Percentiles rank a stretch among this genome's conserved stretches.
Conservation (phyloP, 53 echinoderm and acorn worm species). For the Actinopyga echinites region DNA sequence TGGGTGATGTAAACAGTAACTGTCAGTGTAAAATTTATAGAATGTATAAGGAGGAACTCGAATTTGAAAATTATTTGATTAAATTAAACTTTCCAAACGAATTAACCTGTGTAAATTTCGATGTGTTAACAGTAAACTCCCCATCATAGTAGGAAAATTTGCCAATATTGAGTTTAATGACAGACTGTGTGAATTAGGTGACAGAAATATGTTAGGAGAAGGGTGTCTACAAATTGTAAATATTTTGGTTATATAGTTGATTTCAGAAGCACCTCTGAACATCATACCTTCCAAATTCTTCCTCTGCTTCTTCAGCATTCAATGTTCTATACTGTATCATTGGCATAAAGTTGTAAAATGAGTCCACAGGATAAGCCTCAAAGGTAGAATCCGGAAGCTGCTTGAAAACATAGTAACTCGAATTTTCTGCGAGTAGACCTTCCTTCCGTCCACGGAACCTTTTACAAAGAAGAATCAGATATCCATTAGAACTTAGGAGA, state of each 20-base stretch:
- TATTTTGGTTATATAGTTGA: background rate
- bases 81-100: too few species aligned
- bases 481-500: background rate
- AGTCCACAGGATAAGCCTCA: conserved; percentile 85
- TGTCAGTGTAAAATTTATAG: too few species aligned
- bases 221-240: background rate
- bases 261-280: background rate
- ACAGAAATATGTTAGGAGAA: too few species aligned
- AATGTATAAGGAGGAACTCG: too few species aligned
- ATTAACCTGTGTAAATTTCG: too few species aligned
- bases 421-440: conserved; percentile 83
- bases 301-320: conserved; percentile 96
- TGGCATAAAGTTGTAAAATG: conserved; percentile 87
- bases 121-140: too few species aligned
- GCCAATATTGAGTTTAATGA: too few species aligned
- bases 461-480: background rate
- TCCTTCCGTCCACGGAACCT: conserved; percentile 88
- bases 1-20: too few species aligned
- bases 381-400: conserved; percentile 82
- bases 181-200: too few species aligned
- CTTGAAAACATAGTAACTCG: conserved; percentile 79
- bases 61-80: too few species aligned
- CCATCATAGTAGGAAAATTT: too few species aligned
- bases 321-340: conserved; percentile 79
- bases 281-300: conserved; percentile 86